Evolutionary conservation across 2,113 vertebrate genomes (phyloP).

Genomic region (Dasypus novemcinctus): DNA sequence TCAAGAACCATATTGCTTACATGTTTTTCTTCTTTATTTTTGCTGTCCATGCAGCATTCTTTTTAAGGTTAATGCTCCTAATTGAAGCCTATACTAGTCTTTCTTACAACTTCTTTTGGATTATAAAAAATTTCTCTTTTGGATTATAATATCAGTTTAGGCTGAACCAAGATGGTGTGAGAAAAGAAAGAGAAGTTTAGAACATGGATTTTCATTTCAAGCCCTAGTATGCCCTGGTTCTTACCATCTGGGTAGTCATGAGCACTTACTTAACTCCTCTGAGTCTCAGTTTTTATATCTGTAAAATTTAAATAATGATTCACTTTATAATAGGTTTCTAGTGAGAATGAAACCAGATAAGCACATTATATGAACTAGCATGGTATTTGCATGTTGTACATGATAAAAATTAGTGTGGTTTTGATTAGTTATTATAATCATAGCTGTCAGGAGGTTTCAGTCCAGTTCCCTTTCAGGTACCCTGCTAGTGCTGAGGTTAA

Average conservation of each 20-base stretch:
- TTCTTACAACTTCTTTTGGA: not conserved
- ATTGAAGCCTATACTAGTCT: not conserved
- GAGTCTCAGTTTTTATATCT: not conserved
- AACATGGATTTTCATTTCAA: not conserved
- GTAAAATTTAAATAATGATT: not conserved
- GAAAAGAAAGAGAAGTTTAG: not conserved
- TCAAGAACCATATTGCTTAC: not conserved
- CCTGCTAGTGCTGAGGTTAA: not conserved
- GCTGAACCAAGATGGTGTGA: not conserved
- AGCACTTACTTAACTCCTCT: not conserved
- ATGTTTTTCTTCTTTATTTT: not conserved
- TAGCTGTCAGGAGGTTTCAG: not conserved
- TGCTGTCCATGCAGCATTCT: not conserved
- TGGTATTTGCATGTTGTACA: not conserved
- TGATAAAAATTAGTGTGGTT: not conserved
- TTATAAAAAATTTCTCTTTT: not conserved
- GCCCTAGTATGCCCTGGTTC: rapidly evolving
- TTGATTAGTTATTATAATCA: not conserved
- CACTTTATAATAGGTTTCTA: not conserved
- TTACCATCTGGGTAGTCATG: not conserved
- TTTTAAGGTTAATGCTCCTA: not conserved
- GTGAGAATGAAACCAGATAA: not conserved
- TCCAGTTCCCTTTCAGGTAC: not conserved
- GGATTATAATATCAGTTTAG: not conserved
- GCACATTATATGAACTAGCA: not conserved